Base-by-base conservation (phyloP, 2,113 vertebrate species). In the Polypterus bichir region DNA sequence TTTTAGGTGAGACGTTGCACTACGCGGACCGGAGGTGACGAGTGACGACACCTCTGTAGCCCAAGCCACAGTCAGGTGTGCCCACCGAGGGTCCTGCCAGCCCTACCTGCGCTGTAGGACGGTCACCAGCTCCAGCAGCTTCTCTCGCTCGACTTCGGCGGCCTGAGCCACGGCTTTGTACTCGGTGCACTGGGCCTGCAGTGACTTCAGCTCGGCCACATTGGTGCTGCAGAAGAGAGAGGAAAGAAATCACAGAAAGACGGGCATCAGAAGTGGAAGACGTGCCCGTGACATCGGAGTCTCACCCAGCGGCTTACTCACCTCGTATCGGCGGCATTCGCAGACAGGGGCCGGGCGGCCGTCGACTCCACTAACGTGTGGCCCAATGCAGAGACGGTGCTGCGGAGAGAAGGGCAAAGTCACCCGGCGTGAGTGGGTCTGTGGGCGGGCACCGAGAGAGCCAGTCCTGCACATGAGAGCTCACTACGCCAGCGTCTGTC, bases 31-130 rank as follows among this genome's bases (percentile, higher is more conserved):
- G 27, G 27, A 1, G 27, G 27, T 27, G 27, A 27, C 27, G 27
- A 27, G 27, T 27, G 27, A 27, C 27, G 27, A 27, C 27, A 27
- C 27, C 27, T 27, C 27, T 27, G 27, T 2, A 27, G 27, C 27
- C 27, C 27, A 27, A 27, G 27, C 27, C 27, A 27, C 27, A 27
- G 27, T 27, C 27, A 27, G 27, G 27, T 27, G 27, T 27, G 27
- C 27, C 27, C 27, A 27, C 27, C 27, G 27, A 44, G 27, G 45
- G 27, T 27, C 27, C 27, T 27, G 27, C 27, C 27, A 27, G 27
- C 1, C 0, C 73, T 79, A 90, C 91, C 86, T 92, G 74, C 65
- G 75, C 76, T 91, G 86, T 53, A 90, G 82, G 59, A 79, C 59
- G 5, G 77, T 61, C 68, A 90, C 73, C 65, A 91, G 75, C 54